Percentiles rank a stretch among this genome's conserved stretches.
phyloP scores from a whole-genome alignment of 2,888 invertebrate species.

The Arge pagana region DNA sequence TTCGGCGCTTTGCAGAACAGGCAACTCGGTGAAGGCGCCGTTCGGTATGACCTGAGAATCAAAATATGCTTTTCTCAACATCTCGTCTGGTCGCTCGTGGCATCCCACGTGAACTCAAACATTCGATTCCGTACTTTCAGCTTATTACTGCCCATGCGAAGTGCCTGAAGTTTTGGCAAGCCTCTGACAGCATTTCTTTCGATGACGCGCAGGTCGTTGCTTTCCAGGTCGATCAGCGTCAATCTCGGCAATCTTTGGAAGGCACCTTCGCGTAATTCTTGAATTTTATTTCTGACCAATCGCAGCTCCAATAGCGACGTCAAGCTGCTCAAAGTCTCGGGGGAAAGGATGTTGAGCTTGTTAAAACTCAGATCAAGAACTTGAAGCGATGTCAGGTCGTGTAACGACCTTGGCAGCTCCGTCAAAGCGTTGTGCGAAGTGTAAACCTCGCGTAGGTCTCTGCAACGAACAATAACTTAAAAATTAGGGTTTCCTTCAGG shows the following conservation, averaged over 20 bases:
- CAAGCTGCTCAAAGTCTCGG: constrained; percentile 72
- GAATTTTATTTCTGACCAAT: constrained; percentile 75
- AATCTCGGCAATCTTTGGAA: constrained; percentile 74
- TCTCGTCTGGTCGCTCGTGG: background rate
- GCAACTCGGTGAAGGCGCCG: constrained; percentile 76
- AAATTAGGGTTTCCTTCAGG: too few species aligned
- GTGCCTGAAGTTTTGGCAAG: constrained; percentile 70
- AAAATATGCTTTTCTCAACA: too few species aligned
- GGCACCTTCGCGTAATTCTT: constrained; percentile 71
- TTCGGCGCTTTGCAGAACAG: constrained; percentile 74
- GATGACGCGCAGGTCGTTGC: constrained; percentile 77
- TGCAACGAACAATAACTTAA: too few species aligned
- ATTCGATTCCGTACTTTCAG: constrained; percentile 65
- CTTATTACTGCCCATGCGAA: constrained; percentile 73
- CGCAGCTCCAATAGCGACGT: constrained; percentile 72
- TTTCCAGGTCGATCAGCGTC: constrained; percentile 77
- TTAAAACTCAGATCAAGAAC: constrained; percentile 80
- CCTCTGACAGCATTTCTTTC: constrained; percentile 74
- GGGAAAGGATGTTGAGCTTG: constrained; percentile 71
- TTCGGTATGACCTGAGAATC: constrained; percentile 69
- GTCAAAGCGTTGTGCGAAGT: constrained; percentile 78
- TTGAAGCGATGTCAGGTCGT: constrained; percentile 70
- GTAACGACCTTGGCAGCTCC: constrained; percentile 73
- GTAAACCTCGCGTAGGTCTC: constrained; percentile 74
- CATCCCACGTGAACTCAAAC: background rate